These are phyloP conservation scores for Aptenodytes patagonicus DNA, from an alignment of 2,113 vertebrate species.

Conservation along the genomic window DNA sequence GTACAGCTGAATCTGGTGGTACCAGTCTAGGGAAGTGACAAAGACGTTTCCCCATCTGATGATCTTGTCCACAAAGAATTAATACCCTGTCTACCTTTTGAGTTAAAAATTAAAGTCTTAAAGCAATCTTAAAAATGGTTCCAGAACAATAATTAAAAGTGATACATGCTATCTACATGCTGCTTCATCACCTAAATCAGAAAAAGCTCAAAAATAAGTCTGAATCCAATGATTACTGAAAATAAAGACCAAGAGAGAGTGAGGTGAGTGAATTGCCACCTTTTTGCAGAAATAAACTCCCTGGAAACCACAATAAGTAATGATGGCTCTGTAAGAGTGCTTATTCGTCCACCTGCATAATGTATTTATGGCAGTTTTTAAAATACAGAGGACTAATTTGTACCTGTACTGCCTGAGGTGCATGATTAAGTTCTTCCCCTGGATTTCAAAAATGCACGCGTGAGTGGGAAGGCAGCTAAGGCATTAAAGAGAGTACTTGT, in stretches of 20 bases:
- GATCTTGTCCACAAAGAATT: neutral
- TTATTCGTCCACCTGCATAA: slow-evolving; percentile 7
- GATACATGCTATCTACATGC: neutral
- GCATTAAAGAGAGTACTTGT: neutral
- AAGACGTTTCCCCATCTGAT: neutral
- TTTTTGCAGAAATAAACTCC: neutral
- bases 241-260: neutral
- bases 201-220: neutral
- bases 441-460: neutral
- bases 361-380: neutral
- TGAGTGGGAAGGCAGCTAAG: neutral
- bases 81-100: neutral
- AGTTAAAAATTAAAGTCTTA: neutral
- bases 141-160: neutral
- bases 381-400: neutral
- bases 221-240: slow-evolving; percentile 21
- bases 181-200: neutral
- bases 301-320: slow-evolving; percentile 23
- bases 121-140: neutral
- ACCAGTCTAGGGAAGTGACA: neutral
- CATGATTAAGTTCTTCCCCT: neutral
- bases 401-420: neutral
- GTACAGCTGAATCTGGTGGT: neutral
- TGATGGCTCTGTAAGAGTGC: neutral
- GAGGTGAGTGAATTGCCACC: neutral